Base-by-base conservation (phyloP, 2,113 vertebrate species). In the Aythya baeri region DNA sequence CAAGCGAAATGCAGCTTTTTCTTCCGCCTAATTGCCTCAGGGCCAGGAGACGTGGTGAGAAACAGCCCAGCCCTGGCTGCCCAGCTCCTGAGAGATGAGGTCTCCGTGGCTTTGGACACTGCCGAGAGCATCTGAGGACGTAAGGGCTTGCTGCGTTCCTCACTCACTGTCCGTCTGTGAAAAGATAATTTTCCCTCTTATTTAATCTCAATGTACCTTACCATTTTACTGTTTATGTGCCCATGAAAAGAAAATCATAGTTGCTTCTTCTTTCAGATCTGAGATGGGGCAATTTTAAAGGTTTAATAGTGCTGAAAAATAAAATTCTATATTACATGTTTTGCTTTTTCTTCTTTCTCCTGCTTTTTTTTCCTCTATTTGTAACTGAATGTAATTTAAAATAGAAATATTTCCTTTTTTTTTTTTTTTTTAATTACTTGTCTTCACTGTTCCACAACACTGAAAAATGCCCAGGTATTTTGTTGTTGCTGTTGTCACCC, bases 101-200 rank as follows among this genome's bases (percentile, higher is more conserved):
- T 10, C 10, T 20, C 1, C 0, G 13, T 22, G 65, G 70, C 75
- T 44, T 12, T 22, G 4, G 32, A 21, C 4, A 2, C 62, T 54
- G 41, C 70, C 3, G 0, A 3, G 67, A 67, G 20, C 21, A 1
- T 17, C 44, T 2, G 2, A 27, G 46, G 2, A 0, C 6, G 0
- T 4, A 15, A 62, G 63, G 82, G 22, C 17, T 38, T 57, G 0
- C 58, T 52, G 76, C 72, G 85, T 27, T 38, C 32, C 79, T 86
- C 65, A 25, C 2, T 7, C 32, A 2, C 7, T 7, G 55, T 10
- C 29, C 67, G 15, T 1, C 31, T 61, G 67, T 20, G 20, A 74
- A 86, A 77, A 43, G 55, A 41, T 27, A 0, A 11, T 78, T 90
- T 93, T 52, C 43, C 32, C 46, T 59, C 44, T 62, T 50, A 71